Base-by-base conservation (phyloP, 2,113 vertebrate species). In the Ailurus styani region DNA sequence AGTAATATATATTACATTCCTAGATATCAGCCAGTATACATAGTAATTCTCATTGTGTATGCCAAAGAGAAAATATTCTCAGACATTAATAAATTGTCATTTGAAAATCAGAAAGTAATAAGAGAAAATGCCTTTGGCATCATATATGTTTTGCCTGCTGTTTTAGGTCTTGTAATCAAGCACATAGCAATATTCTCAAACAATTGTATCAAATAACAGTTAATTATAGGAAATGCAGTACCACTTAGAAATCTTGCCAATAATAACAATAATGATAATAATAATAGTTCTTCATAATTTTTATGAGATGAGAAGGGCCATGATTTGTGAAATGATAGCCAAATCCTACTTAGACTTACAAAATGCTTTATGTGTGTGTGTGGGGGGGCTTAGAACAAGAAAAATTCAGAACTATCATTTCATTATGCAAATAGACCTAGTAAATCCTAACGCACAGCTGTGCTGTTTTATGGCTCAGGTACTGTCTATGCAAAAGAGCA, bases 171-270 rank as follows among this genome's bases (percentile, higher is more conserved):
- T 96, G 5, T 5, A 88, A 78, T 97, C 68, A 93, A 97, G 52
- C 81, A 72, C 50, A 37, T 1, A 88, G 88, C n/a, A 91, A 96
- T 95, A 93, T 37, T 91, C 54, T 93, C 77, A 94, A 95, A 95
- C 66, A 93, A 94, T 1, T 93, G 6, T 91, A 93, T 97, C 70
- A 97, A 95, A 52, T 90, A 92, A 96, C 68, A 64, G 70, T 91
- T 97, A 97, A 95, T 96, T 91, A 93, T 25, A 90, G 66, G 89
- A 98, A 93, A 91, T 89, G 79, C 54, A 95, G 54, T 13, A 89
- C 31, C 83, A 79, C 64, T 96, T 93, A 89, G 52, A 90, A 95
- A 89, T 87, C 47, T 73, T 95, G 78, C 66, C 86, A 96, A 91
- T 95, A 87, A 92, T 70, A 94, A 95, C 64, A 82, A 90, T 79